Evolutionary conservation across 2,113 vertebrate species (phyloP).

Genomic region (Lanius collurio): DNA sequence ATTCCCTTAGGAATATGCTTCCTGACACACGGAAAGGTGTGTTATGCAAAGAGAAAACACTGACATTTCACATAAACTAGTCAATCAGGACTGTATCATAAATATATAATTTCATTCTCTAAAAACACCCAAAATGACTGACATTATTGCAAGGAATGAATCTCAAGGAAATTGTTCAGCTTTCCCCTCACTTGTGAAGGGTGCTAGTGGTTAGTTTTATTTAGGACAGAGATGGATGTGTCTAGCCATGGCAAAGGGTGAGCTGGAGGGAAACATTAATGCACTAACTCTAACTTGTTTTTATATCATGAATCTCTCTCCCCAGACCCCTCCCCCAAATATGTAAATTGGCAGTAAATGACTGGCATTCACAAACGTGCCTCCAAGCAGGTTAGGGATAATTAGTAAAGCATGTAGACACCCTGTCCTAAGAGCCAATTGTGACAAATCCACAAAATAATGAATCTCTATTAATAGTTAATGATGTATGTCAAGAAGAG

Average conservation of each 20-base stretch:
- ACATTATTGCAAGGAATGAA: slow-evolving; percentile 11
- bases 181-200: slow-evolving; percentile 36
- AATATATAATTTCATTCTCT: slow-evolving; percentile 1
- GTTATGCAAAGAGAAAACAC: slow-evolving; percentile 1
- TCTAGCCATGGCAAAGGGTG: slow-evolving; percentile 25
- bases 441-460: slow-evolving; percentile 70
- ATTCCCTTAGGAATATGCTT: slow-evolving; percentile 9
- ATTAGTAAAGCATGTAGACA: slow-evolving; percentile 70
- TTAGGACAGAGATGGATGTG: slow-evolving; percentile 51
- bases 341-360: slow-evolving; percentile 69
- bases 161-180: slow-evolving; percentile 33
- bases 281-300: slow-evolving; percentile 19
- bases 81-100: background rate
- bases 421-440: slow-evolving; percentile 61
- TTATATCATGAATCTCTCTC: background rate
- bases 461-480: slow-evolving; percentile 69
- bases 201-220: slow-evolving; percentile 51
- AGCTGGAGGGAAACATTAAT: slow-evolving; percentile 51
- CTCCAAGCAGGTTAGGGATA: slow-evolving; percentile 70
- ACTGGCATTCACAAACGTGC: slow-evolving; percentile 69
- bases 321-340: background rate
- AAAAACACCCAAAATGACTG: background rate
- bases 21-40: slow-evolving; percentile 1
- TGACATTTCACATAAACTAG: background rate
- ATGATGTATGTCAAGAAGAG: slow-evolving; percentile 45